These are phyloP conservation scores for Xylocampa areola DNA, from an alignment of 2,888 invertebrate species.

Conservation along the genomic window DNA sequence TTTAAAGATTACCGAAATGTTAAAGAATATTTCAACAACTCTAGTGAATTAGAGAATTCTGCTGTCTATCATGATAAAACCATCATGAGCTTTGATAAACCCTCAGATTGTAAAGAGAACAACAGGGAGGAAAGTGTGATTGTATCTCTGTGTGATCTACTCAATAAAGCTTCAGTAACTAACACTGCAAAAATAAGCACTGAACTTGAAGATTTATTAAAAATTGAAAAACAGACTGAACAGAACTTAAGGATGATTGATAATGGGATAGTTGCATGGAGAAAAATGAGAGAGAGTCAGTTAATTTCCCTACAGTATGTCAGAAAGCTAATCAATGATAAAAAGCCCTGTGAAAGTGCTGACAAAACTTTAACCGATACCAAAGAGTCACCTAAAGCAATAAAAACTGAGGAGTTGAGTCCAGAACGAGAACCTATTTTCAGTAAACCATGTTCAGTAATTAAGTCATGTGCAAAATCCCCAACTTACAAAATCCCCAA, in stretches of 20 bases:
- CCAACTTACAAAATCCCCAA: slow-evolving; percentile 83
- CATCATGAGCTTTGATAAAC: slow-evolving; percentile 78
- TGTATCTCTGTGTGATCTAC: slow-evolving; percentile 78
- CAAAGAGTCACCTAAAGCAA: slow-evolving; percentile 49
- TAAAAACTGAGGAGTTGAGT: slow-evolving; percentile 51
- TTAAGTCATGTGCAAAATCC: slow-evolving; percentile 71
- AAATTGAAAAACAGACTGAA: slow-evolving; percentile 72
- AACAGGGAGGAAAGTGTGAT: slow-evolving; percentile 80
- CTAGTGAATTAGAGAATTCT: slow-evolving; percentile 71
- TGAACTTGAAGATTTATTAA: slow-evolving; percentile 71
- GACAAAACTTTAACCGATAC: slow-evolving; percentile 60
- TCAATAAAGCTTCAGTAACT: slow-evolving; percentile 76
- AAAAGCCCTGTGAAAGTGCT: slow-evolving; percentile 52
- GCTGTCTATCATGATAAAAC: slow-evolving; percentile 72
- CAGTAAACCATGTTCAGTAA: slow-evolving; percentile 69
- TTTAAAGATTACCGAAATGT: slow-evolving; percentile 80
- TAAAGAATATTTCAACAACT: slow-evolving; percentile 75
- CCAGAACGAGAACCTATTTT: slow-evolving; percentile 54
- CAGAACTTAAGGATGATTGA: slow-evolving; percentile 74
- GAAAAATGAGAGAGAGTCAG: slow-evolving; percentile 72
- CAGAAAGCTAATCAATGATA: slow-evolving; percentile 71
- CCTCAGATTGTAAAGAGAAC: slow-evolving; percentile 59
- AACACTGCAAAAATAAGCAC: slow-evolving; percentile 61
- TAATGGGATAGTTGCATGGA: slow-evolving; percentile 67
- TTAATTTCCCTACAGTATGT: slow-evolving; percentile 70